These are phyloP conservation scores for Digitonthophagus gazella DNA, from an alignment of 2,888 invertebrate genomes.

Conservation along the genomic window DNA sequence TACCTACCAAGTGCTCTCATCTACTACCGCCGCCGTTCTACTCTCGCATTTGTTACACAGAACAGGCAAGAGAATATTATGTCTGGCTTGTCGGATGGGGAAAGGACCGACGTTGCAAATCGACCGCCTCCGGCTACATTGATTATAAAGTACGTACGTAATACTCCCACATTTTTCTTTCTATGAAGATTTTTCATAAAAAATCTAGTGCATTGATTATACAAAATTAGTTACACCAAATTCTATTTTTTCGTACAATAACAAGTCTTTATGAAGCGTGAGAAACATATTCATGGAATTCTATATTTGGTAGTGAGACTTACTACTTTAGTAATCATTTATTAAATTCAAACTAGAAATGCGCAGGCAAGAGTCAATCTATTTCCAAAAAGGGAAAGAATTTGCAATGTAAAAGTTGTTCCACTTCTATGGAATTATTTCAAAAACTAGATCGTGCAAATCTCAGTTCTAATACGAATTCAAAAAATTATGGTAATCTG, in stretches of 20 bases:
- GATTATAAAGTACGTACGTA: background rate
- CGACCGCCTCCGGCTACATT: background rate
- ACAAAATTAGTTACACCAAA: too few species aligned
- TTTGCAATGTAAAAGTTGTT: background rate
- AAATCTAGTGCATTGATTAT: too few species aligned
- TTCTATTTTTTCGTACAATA: too few species aligned
- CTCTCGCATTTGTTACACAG: slow-evolving; percentile 16
- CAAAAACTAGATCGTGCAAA: too few species aligned
- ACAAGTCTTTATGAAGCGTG: background rate
- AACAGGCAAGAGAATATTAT: background rate
- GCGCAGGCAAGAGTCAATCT: too few species aligned
- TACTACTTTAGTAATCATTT: background rate
- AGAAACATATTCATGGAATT: background rate
- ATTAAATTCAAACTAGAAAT: background rate
- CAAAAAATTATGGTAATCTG: too few species aligned
- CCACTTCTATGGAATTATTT: too few species aligned
- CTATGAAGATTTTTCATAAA: too few species aligned
- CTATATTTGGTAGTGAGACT: background rate
- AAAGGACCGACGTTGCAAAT: background rate
- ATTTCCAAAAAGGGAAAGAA: background rate
- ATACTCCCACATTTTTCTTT: background rate
- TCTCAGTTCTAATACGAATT: too few species aligned
- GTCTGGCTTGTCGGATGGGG: background rate
- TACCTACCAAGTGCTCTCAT: slow-evolving; percentile 42
- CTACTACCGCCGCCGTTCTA: slow-evolving; percentile 29